Evolutionary conservation across 1,140 invertebrate species (phyloP).

Genomic region (Asobara japonica): DNA sequence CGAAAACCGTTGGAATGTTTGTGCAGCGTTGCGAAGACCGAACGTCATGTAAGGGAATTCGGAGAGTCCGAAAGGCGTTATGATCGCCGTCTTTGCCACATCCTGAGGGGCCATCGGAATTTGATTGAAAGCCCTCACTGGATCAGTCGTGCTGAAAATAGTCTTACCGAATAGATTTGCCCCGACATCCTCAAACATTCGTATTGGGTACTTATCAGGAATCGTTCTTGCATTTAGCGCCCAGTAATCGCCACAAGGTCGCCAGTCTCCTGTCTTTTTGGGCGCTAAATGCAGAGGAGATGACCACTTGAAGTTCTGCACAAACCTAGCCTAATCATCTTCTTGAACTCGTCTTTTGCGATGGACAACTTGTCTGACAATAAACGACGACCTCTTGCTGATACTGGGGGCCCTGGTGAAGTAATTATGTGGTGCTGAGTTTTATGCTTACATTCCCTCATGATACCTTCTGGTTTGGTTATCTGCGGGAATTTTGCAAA

Average conservation of each 20-base stretch:
- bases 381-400: conserved; percentile 48
- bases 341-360: conserved; percentile 46
- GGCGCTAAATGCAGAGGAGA: conserved; percentile 55
- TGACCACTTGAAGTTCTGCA: conserved; percentile 42
- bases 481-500: conserved; percentile 28
- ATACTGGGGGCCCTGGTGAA: conserved; percentile 54
- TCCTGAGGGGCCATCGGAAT: conserved; percentile 52
- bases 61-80: conserved; percentile 55
- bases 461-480: background rate
- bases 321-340: conserved; percentile 41
- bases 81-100: conserved; percentile 54
- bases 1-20: conserved; percentile 61
- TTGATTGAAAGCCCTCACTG: conserved; percentile 64
- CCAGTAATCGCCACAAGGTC: conserved; percentile 61
- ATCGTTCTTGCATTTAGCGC: conserved; percentile 49
- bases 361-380: conserved; percentile 45
- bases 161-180: conserved; percentile 43
- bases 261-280: conserved; percentile 50
- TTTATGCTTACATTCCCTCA: conserved; percentile 25
- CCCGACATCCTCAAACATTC: conserved; percentile 41
- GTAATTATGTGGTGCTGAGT: conserved; percentile 49
- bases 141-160: conserved; percentile 65
- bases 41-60: conserved; percentile 58
- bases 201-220: conserved; percentile 53
- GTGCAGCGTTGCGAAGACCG: conserved; percentile 51